These are phyloP conservation scores for Planiliza haematocheilus DNA, from an alignment of 2,113 vertebrate species.

Conservation along the genomic window DNA sequence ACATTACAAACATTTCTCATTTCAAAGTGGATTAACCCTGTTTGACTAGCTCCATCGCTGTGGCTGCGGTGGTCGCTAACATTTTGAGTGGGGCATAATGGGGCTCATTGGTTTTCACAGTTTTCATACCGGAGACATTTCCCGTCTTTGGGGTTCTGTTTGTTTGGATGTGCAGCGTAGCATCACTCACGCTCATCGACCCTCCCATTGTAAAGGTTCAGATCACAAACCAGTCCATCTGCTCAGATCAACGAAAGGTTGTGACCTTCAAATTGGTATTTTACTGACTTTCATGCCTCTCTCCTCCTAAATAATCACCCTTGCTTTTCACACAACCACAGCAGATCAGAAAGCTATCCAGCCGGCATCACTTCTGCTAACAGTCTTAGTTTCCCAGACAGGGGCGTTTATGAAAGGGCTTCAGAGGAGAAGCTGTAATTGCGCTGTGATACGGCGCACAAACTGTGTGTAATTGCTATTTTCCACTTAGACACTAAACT, in stretches of 20 bases:
- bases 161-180: constrained; percentile 5
- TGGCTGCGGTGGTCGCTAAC: no score
- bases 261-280: constrained; percentile 80
- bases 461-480: constrained; percentile 23
- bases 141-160: constrained; percentile 24
- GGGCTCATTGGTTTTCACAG: constrained; percentile 36
- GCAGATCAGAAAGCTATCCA: constrained; percentile 39
- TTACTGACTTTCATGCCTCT: constrained; percentile 75
- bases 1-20: no score
- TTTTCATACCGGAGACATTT: constrained; percentile 26
- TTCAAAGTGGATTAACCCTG: no score
- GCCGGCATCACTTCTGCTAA: background rate
- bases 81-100: constrained; percentile 7
- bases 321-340: constrained; percentile 39
- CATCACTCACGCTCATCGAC: constrained; percentile 55
- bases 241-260: constrained; percentile 78
- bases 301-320: constrained; percentile 50
- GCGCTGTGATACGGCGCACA: background rate
- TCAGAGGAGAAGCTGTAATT: constrained; percentile 11
- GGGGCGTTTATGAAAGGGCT: constrained; percentile 25
- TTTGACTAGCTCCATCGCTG: no score
- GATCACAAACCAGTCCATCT: constrained; percentile 62
- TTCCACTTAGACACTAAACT: constrained; percentile 15
- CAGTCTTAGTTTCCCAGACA: constrained; percentile 8
- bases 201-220: constrained; percentile 63